Evolutionary conservation across 1,140 invertebrate genomes (phyloP).

Genomic region (Goniozus legneri): DNA sequence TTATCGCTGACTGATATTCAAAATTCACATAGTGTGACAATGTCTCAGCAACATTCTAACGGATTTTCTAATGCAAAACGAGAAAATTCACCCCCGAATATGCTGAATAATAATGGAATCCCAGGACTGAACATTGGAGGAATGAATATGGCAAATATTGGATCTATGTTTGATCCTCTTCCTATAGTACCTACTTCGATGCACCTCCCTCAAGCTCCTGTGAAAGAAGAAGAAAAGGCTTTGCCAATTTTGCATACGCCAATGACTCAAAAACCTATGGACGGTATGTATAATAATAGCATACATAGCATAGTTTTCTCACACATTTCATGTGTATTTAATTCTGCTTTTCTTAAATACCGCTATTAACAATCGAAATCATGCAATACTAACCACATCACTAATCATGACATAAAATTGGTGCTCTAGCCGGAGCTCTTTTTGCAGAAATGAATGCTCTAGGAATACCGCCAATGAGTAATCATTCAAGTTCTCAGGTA

Average conservation of each 20-base stretch:
- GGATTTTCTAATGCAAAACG: conserved; percentile 52
- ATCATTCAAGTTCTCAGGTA: conserved; percentile 40
- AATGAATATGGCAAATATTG: conserved; percentile 52
- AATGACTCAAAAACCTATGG: conserved; percentile 43
- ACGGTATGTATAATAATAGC: conserved; percentile 38
- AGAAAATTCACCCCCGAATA: conserved; percentile 51
- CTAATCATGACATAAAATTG: too few species aligned
- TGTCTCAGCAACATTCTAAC: conserved; percentile 49
- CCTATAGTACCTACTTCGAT: conserved; percentile 51
- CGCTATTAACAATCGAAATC: conserved; percentile 36
- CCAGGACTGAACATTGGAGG: conserved; percentile 43
- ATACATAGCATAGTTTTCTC: conserved; percentile 6
- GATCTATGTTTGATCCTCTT: conserved; percentile 67
- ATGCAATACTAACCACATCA: too few species aligned
- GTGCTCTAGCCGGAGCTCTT: conserved; percentile 47
- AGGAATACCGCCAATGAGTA: conserved; percentile 42
- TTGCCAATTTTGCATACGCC: conserved; percentile 38
- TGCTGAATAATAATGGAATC: conserved; percentile 54
- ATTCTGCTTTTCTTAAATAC: conserved; percentile 8
- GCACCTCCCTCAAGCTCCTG: conserved; percentile 50
- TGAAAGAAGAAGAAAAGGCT: conserved; percentile 57
- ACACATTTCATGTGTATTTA: conserved; percentile 5
- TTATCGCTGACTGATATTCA: conserved; percentile 31
- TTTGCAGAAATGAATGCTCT: conserved; percentile 51
- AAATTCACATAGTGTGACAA: conserved; percentile 39